These are phyloP conservation scores for Abrostola tripartita DNA, from an alignment of 2,888 invertebrate species.

Conservation along the genomic window DNA sequence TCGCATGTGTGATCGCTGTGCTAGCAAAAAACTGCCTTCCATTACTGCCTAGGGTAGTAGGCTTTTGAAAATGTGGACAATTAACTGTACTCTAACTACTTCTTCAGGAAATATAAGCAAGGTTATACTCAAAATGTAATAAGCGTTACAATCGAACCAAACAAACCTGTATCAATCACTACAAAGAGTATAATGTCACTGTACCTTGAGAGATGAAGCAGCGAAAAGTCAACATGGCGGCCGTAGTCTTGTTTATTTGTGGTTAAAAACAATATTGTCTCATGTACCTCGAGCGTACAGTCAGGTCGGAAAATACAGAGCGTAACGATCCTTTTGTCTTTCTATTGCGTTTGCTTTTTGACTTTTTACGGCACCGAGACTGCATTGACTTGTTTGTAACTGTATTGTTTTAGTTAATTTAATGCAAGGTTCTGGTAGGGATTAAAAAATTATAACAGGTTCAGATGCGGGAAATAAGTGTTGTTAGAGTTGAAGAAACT, in stretches of 20 bases:
- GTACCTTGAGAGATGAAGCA: slow-evolving; percentile 33
- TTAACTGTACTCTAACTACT: too few species aligned
- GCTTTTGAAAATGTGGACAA: too few species aligned
- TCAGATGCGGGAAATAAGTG: too few species aligned
- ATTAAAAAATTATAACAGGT: too few species aligned
- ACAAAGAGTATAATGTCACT: slow-evolving; percentile 20
- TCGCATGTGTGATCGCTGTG: too few species aligned
- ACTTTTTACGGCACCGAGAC: slow-evolving; percentile 1
- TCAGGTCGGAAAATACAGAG: slow-evolving; percentile 20
- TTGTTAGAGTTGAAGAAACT: too few species aligned
- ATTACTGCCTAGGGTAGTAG: too few species aligned
- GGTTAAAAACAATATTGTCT: slow-evolving; percentile 48
- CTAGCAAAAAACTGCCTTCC: too few species aligned
- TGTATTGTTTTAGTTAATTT: background rate
- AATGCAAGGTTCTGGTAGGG: too few species aligned
- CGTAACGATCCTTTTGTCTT: slow-evolving; percentile 19
- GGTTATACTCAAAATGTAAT: too few species aligned
- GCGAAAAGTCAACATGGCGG: slow-evolving; percentile 41
- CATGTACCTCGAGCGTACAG: slow-evolving; percentile 37
- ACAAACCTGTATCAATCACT: slow-evolving; percentile 7
- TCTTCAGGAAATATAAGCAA: too few species aligned
- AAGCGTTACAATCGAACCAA: background rate
- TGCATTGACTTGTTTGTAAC: too few species aligned
- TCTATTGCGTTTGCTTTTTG: slow-evolving; percentile 8
- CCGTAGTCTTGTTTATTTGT: slow-evolving; percentile 36